Evolutionary conservation across 2,113 vertebrate genomes (phyloP).

Genomic region (Otis tarda): DNA sequence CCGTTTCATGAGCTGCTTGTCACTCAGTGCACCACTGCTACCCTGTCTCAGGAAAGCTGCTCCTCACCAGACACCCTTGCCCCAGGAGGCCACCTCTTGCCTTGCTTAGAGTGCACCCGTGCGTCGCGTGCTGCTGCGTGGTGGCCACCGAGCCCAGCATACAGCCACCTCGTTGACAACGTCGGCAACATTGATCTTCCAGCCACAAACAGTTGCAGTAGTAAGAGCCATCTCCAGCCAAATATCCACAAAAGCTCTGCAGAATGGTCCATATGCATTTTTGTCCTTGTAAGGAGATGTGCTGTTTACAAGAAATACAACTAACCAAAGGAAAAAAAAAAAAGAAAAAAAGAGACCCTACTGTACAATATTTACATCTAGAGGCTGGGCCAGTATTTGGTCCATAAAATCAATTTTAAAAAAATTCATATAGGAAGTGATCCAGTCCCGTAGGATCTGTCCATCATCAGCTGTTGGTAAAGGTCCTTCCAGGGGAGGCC

Average conservation of each 20-base stretch:
- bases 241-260: constrained; percentile 37
- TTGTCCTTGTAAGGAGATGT: constrained; percentile 67
- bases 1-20: neutral
- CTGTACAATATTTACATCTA: constrained; percentile 75
- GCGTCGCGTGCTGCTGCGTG: neutral
- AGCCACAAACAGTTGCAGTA: constrained; percentile 33
- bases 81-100: neutral
- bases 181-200: neutral
- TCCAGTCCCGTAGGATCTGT: constrained; percentile 51
- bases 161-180: neutral
- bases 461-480: constrained; percentile 92
- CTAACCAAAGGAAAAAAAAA: constrained; percentile 23
- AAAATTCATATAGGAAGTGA: constrained; percentile 58
- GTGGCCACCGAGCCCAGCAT: neutral
- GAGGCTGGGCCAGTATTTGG: constrained; percentile 59
- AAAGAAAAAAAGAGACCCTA: constrained; percentile 27
- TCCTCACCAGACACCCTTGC: neutral
- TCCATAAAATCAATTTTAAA: constrained; percentile 72
- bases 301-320: constrained; percentile 66
- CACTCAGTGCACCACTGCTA: neutral
- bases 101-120: neutral
- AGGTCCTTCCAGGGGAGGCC: constrained; percentile 93
- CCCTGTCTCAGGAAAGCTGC: constrained; percentile 8
- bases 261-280: constrained; percentile 17
- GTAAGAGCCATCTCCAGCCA: constrained; percentile 50